Evolutionary conservation across 2,113 vertebrate genomes (phyloP).

Genomic region (Puffinus mauretanicus): DNA sequence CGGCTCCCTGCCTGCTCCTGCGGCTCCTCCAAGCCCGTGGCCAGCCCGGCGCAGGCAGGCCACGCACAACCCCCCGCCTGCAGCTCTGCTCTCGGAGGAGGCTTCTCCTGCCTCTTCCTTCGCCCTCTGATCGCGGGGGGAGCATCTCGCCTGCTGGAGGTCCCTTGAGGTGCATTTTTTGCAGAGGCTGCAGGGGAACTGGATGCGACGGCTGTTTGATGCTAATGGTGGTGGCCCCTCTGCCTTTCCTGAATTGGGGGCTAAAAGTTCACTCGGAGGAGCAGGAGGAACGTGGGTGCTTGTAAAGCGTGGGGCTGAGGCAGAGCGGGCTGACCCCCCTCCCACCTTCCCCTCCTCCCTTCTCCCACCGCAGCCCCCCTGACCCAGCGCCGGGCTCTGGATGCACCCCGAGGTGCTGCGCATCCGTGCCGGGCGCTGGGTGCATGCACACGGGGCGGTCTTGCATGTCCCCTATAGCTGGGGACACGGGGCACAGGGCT

Average conservation of each 20-base stretch:
- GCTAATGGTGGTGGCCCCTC: fast-evolving
- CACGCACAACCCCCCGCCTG: background rate
- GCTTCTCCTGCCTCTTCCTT: background rate
- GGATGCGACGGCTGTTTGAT: fast-evolving
- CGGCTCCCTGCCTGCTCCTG: background rate
- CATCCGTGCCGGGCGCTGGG: fast-evolving
- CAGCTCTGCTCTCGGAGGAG: background rate
- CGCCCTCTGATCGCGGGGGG: fast-evolving
- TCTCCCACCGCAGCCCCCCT: background rate
- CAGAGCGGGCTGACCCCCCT: background rate
- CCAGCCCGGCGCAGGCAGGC: background rate
- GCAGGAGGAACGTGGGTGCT: background rate
- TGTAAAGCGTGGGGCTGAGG: background rate
- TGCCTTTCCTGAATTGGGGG: background rate
- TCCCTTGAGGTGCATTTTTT: background rate
- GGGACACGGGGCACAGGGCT: background rate
- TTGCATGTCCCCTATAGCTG: fast-evolving
- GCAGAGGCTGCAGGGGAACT: background rate
- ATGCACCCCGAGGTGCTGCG: background rate
- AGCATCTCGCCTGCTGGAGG: fast-evolving
- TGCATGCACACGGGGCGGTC: fast-evolving
- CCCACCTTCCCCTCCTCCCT: background rate
- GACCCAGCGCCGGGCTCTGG: background rate
- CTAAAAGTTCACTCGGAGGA: background rate
- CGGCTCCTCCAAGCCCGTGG: fast-evolving